These are phyloP conservation scores for Chymomyza fuscimana DNA, from an alignment of 2,888 invertebrate species.

Conservation along the genomic window DNA sequence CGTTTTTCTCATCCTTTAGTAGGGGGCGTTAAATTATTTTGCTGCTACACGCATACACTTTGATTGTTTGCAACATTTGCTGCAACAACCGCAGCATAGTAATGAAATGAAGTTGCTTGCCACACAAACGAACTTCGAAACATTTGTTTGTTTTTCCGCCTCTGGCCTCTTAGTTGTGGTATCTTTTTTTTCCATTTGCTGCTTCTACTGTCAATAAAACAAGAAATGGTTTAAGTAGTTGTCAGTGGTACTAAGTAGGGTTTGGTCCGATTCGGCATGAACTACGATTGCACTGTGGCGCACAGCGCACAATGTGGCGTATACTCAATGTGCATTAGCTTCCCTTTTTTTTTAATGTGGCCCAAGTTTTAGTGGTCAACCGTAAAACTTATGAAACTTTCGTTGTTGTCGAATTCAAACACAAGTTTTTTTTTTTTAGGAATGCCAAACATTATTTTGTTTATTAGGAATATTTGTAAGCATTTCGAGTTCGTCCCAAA, in stretches of 20 bases:
- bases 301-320: slow-evolving; percentile 13
- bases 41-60: slow-evolving; percentile 35
- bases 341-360: background rate
- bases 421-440: slow-evolving; percentile 21
- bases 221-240: slow-evolving; percentile 16
- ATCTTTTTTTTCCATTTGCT: slow-evolving; percentile 11
- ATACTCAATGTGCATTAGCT: slow-evolving; percentile 24
- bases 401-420: background rate
- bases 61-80: slow-evolving; percentile 38
- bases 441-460: slow-evolving; percentile 14
- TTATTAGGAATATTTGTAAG: background rate
- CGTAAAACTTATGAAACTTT: slow-evolving; percentile 21
- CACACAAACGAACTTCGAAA: background rate
- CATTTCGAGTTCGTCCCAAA: background rate
- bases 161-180: background rate
- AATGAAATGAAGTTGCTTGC: slow-evolving; percentile 34
- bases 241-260: background rate
- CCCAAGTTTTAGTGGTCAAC: slow-evolving; percentile 10
- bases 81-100: slow-evolving; percentile 30
- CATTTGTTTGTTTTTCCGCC: background rate
- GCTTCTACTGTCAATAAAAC: slow-evolving; percentile 34
- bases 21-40: slow-evolving; percentile 33
- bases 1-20: slow-evolving; percentile 20
- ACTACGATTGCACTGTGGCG: background rate
- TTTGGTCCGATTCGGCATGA: background rate